Base-by-base conservation (phyloP, 2,113 vertebrate species). In the Hiodon alosoides region DNA sequence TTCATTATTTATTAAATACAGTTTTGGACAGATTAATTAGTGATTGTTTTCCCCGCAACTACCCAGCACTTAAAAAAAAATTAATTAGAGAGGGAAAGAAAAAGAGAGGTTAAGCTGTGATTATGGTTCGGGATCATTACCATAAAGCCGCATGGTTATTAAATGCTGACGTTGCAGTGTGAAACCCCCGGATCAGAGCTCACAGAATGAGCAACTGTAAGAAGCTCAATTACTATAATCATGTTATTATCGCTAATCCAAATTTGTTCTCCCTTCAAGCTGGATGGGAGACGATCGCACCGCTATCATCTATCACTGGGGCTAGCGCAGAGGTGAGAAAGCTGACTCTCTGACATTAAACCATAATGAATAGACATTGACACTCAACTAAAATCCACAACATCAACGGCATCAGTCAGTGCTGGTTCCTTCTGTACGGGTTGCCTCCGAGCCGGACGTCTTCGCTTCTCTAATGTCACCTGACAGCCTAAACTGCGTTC, bases 221-320 rank as follows among this genome's bases (percentile, higher is more conserved):
- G 84, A 82, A 89, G 89, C 86, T 89, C 88, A 90, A 91, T 90
- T 91, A 92, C 87, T 89, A 88, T 89, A 87, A 89, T 86, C 88
- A 86, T 88, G 87, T 90, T 89, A 90, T 90, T 86, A 82, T 84
- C 87, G 82, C 88, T 88, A 89, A 89, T 89, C 86, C 84, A 82
- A 76, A 80, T 80, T 81, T 71, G 80, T 82, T 82, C 83, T 81
- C 85, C 81, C 82, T 75, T 78, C 71, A 61, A 14, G 74, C 11
- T 60, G 54, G 55, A 13, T 51, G 58, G 9, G 66, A 59, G 53
- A 70, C 69, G 69, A 77, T 77, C 48, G 52, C 75, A 69, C 53
- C 80, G 59, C 66, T 46, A 8, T 52, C 60, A 54, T 74, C 79
- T 80, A 82, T 82, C 78, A 80, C 83, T 74, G 79, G 79, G 81